A percentile compares a stretch with the other conserved stretches of the same genome.
phyloP scores from a whole-genome alignment of 2,888 invertebrate species.

The Andrena bucephala region DNA sequence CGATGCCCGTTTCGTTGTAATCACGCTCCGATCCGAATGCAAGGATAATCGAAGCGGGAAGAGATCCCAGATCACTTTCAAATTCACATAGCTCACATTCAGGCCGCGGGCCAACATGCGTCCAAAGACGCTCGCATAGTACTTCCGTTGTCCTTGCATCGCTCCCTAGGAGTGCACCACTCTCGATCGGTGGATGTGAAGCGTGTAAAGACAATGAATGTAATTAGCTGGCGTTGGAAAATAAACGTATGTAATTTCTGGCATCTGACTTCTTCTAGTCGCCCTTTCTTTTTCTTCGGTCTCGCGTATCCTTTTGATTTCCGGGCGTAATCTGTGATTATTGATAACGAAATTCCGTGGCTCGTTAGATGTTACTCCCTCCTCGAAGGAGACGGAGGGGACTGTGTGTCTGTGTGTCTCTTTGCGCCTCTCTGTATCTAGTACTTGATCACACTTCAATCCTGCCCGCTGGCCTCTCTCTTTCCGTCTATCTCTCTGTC shows the following conservation, averaged over 20 bases:
- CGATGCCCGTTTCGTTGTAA: conserved; percentile 36
- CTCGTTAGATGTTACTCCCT: conserved; percentile 4
- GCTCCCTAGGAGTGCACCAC: not conserved
- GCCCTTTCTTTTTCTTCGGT: conserved; percentile 16
- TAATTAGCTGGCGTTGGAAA: conserved; percentile 25
- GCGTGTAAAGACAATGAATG: conserved; percentile 25
- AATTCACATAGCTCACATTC: too few species aligned
- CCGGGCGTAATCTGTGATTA: too few species aligned
- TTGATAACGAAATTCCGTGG: not conserved
- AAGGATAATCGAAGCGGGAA: conserved; percentile 56
- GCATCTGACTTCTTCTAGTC: conserved; percentile 52
- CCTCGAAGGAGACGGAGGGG: not conserved
- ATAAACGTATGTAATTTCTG: conserved; percentile 57
- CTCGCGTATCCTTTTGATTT: not conserved
- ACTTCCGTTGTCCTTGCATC: conserved; percentile 60
- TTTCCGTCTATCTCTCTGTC: conserved; percentile 77
- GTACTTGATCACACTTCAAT: conserved; percentile 74
- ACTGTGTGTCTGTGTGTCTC: conserved; percentile 56
- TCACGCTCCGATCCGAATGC: conserved; percentile 33
- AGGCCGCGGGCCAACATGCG: too few species aligned
- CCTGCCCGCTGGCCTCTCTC: conserved; percentile 80
- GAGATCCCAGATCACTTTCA: too few species aligned
- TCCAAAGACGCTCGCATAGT: too few species aligned
- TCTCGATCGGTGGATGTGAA: not conserved
- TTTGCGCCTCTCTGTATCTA: conserved; percentile 60